Evolutionary conservation across 2,888 invertebrate genomes (phyloP).

Genomic region (Panzeria rudis): DNA sequence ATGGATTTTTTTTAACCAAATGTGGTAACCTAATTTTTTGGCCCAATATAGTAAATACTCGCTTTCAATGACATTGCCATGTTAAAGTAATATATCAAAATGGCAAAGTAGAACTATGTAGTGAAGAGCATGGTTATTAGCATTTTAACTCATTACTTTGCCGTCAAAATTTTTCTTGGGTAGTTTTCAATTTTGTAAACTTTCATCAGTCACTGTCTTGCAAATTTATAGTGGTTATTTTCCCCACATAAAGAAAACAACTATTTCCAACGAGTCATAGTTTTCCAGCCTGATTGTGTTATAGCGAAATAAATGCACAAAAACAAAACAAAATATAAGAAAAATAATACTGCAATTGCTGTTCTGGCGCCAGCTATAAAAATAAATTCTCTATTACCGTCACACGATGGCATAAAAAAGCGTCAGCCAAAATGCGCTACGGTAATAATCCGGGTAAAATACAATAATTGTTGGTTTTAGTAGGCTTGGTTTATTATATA

Average conservation of each 20-base stretch:
- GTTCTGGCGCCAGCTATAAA: constrained; percentile 70
- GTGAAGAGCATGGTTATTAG: no score
- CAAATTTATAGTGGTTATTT: constrained; percentile 19
- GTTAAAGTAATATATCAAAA: no score
- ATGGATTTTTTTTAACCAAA: no score
- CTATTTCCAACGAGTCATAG: constrained; percentile 46
- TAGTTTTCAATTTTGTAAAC: no score
- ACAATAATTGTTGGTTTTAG: constrained; percentile 58
- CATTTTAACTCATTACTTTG: no score
- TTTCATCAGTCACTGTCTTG: constrained; percentile 27
- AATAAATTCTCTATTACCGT: constrained; percentile 70
- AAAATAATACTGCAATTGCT: constrained; percentile 64
- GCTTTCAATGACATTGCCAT: no score
- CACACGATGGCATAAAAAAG: constrained; percentile 56
- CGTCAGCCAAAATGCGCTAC: constrained; percentile 61
- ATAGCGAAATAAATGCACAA: constrained; percentile 3
- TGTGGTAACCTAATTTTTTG: no score
- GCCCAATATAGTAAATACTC: no score
- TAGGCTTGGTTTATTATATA: constrained; percentile 40
- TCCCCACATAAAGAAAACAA: no score
- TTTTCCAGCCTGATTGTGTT: constrained; percentile 64
- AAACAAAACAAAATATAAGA: constrained; percentile 8
- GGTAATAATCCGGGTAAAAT: constrained; percentile 67
- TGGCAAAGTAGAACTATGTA: no score
- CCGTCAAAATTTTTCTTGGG: no score